phyloP scores from a whole-genome alignment of 2,113 vertebrate genomes.

The Grammomys dolichurus region DNA sequence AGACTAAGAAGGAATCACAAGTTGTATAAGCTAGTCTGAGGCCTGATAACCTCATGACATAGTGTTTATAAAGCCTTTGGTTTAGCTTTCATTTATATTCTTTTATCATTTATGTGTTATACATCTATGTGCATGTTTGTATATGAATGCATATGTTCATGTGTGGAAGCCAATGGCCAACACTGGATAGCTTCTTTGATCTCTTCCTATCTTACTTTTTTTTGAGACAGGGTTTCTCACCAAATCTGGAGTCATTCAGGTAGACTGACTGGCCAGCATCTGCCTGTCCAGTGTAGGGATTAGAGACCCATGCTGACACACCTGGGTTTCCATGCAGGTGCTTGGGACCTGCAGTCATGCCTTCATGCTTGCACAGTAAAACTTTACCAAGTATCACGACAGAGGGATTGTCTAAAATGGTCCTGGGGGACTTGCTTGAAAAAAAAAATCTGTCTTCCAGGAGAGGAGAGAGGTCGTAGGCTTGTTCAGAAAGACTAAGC shows the following conservation, averaged over 20 bases:
- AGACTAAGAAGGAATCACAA: neutral
- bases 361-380: neutral
- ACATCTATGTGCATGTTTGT: neutral
- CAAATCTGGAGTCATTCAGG: neutral
- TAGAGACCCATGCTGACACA: neutral
- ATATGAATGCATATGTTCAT: neutral
- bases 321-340: neutral
- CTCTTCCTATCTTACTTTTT: neutral
- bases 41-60: neutral
- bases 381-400: too few species aligned
- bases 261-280: neutral
- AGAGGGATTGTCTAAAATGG: neutral
- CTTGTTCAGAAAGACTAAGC: neutral
- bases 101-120: neutral
- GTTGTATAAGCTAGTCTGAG: neutral
- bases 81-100: neutral
- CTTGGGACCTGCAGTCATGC: too few species aligned
- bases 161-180: neutral
- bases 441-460: neutral
- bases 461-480: neutral
- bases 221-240: too few species aligned
- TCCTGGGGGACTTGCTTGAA: neutral
- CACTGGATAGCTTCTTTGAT: neutral
- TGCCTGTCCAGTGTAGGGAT: neutral
- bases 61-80: neutral